A percentile compares a stretch with the other conserved stretches of the same genome.
Conservation (phyloP, 1,140 invertebrate genomes). For the Triops cancriformis region DNA sequence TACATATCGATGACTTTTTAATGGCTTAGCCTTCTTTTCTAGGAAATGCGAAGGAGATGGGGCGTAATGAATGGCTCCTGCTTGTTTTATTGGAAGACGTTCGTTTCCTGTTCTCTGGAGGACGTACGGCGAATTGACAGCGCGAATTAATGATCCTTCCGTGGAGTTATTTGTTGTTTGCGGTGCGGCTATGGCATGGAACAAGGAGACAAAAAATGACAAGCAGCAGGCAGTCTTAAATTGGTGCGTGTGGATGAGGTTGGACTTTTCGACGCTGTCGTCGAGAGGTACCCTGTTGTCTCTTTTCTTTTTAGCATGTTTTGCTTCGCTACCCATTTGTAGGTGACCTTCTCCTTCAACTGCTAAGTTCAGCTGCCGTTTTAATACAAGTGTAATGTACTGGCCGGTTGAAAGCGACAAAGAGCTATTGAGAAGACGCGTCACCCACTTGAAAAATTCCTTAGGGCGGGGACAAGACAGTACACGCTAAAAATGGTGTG, state of each 20-base stretch:
- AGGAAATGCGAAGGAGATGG: neutral
- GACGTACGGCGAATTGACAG: slow-evolving; percentile 2
- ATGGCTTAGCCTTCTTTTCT: neutral
- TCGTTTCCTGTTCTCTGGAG: neutral
- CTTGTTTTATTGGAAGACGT: slow-evolving; percentile 1
- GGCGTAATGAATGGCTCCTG: neutral
- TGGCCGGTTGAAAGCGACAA: neutral
- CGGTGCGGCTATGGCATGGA: neutral
- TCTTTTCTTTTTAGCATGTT: neutral
- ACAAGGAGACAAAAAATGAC: neutral
- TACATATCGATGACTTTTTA: slow-evolving; percentile 14
- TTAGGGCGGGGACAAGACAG: neutral
- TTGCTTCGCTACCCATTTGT: neutral
- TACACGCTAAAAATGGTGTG: neutral
- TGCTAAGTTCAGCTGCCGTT: neutral
- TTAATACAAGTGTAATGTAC: neutral
- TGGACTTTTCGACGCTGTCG: neutral
- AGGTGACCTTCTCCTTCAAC: neutral
- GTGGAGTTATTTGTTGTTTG: neutral
- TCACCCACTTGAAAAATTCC: neutral
- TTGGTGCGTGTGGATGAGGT: neutral
- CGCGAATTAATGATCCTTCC: neutral
- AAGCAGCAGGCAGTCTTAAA: neutral
- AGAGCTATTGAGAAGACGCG: neutral
- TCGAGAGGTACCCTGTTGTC: neutral